Evolutionary conservation across 2,888 invertebrate genomes (phyloP), one percentile per base, ranked within the genome.

Genomic region (Polydesmus complanatus): DNA sequence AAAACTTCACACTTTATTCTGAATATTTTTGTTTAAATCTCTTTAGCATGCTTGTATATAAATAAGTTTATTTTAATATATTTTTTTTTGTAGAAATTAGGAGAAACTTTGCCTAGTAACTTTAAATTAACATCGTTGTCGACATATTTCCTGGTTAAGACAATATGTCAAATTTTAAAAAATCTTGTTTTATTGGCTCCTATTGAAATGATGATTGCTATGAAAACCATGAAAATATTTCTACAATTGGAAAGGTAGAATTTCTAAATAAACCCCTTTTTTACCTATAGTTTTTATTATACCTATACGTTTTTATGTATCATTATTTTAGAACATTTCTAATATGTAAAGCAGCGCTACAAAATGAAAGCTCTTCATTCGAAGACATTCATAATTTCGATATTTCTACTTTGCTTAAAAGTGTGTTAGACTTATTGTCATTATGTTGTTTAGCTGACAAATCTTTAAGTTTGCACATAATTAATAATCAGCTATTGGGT

Each of bases 141-240:
- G 19, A 52, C 51, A 21, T 26, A 26, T 51, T 2, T 21, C 18
- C 27, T 58, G 21, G 14, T 58, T 19, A 27, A 26, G 11, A 22
- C 51, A 18, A 49, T 58, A 19, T 58, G 51, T 25, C 27, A 48
- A 25, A 22, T 58, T 26, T 22, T 58, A 5, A 58, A 27, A 52
- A 58, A 58, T 21, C 52, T 58, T 19, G 19, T 58, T 8, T 8
- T 27, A 23, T n/a, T 27, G 22, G 51, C 58, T 48, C 52, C 58
- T 18, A 26, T 25, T 11, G 51, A 50, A 19, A 58, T 27, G 25
- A 26, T 52, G n/a, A 26, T 27, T 18, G 50, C 27, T 11, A 26
- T 58, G 2, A 50, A 52, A 19, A 50, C 18, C 11, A 52, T 48
- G 19, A 52, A 26, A 14, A 50, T 58, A 21, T 52, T 58, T 27